Evolutionary conservation across 2,888 invertebrate species (phyloP).

Genomic region (Gortyna flavago): DNA sequence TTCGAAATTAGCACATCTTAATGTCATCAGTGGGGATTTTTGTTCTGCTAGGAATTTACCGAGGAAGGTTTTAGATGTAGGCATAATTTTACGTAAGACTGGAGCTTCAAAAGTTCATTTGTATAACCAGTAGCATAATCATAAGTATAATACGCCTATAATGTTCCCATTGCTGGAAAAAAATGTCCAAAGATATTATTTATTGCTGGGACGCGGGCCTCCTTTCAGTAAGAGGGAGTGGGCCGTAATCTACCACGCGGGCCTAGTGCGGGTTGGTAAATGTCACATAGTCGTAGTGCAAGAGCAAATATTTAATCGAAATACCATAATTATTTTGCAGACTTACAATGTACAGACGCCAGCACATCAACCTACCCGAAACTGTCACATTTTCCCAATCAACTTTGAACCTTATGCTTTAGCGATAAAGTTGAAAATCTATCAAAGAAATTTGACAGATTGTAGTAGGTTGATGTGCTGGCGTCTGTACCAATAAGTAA

Average conservation of each 20-base stretch:
- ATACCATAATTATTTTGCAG: neutral
- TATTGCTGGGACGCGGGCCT: no score
- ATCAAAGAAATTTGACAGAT: no score
- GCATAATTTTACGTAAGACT: neutral
- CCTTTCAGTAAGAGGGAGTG: neutral
- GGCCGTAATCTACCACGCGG: neutral
- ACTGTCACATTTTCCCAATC: no score
- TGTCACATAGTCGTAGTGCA: neutral
- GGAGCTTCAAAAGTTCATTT: neutral
- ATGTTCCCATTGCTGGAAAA: no score
- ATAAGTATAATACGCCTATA: neutral
- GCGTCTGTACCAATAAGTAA: no score
- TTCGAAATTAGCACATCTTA: constrained; percentile 31
- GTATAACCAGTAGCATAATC: neutral
- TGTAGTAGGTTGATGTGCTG: no score
- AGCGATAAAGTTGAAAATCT: no score
- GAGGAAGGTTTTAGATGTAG: neutral
- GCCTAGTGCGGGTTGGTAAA: neutral
- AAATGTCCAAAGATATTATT: no score
- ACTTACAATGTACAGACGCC: no score
- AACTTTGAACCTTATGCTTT: no score
- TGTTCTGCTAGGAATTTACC: constrained; percentile 25
- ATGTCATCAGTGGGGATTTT: constrained; percentile 19
- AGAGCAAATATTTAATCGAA: neutral
- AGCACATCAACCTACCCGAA: no score